Evolutionary conservation across 2,888 invertebrate species (phyloP).

Genomic region (Aleiodes alternator): DNA sequence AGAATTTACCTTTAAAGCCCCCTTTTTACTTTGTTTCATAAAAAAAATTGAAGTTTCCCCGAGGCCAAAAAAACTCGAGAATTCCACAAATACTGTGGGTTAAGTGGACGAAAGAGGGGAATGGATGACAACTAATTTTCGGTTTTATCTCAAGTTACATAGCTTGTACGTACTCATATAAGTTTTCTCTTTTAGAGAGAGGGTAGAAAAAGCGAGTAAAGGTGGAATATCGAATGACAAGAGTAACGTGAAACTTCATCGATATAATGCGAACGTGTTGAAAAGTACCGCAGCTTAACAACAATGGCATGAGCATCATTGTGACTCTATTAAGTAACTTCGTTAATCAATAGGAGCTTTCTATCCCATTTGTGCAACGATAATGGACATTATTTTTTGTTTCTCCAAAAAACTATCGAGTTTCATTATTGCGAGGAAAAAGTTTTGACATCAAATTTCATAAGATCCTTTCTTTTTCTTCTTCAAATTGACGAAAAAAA

Average conservation of each 20-base stretch:
- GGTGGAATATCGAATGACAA: slow-evolving; percentile 11
- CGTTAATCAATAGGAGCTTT: neutral
- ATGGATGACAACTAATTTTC: slow-evolving; percentile 13
- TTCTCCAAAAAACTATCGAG: too few relatives aligned
- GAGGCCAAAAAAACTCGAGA: neutral
- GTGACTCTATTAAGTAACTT: neutral
- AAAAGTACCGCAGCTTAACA: slow-evolving; percentile 7
- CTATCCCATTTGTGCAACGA: too few relatives aligned
- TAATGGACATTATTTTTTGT: too few relatives aligned
- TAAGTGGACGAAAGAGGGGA: neutral
- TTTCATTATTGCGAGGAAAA: too few relatives aligned
- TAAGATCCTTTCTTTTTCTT: too few relatives aligned
- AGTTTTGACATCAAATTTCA: too few relatives aligned
- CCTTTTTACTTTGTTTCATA: too few relatives aligned
- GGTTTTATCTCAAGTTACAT: neutral
- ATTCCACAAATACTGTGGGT: neutral
- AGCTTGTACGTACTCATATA: neutral
- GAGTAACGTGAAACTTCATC: slow-evolving; percentile 6
- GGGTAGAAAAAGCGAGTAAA: neutral
- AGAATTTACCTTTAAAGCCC: too few relatives aligned
- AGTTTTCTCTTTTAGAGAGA: slow-evolving; percentile 7
- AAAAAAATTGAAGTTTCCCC: too few relatives aligned
- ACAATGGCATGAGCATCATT: neutral
- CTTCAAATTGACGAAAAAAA: too few relatives aligned
- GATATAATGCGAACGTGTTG: slow-evolving; percentile 10